Conservation (phyloP, 1,140 invertebrate species). For the Pygmarrhopalites habei region DNA sequence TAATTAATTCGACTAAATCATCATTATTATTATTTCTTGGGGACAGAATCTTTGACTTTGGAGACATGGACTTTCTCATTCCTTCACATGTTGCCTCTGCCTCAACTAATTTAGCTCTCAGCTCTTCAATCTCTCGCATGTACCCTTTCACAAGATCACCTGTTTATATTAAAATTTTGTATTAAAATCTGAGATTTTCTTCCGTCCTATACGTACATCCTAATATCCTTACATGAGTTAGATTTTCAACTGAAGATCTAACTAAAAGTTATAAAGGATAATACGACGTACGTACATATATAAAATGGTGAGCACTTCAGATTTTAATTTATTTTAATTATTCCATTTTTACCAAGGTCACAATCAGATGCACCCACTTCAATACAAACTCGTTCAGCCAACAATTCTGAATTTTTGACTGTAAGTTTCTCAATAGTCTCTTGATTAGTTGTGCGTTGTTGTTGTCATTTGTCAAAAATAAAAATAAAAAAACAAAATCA, state of each 20-base stretch:
- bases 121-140: slow-evolving; percentile 82
- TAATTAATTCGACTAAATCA: slow-evolving; percentile 45
- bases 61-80: slow-evolving; percentile 15
- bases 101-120: slow-evolving; percentile 78
- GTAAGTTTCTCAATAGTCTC: slow-evolving; percentile 88
- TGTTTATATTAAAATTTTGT: no score
- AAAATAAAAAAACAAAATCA: no score
- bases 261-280: no score
- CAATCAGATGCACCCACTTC: neutral
- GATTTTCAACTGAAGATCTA: no score
- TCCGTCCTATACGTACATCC: no score
- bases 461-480: no score
- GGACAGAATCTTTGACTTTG: neutral
- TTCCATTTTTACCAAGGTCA: slow-evolving; percentile 58
- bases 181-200: no score
- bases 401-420: slow-evolving; percentile 64
- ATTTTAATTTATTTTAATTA: no score
- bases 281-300: no score
- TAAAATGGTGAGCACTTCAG: no score
- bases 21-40: slow-evolving; percentile 37
- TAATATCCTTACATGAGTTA: no score
- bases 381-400: slow-evolving; percentile 64
- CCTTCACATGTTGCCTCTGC: slow-evolving; percentile 51
- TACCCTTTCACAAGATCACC: slow-evolving; percentile 75
- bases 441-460: no score